Percentiles rank a stretch among this genome's conserved stretches.
These are phyloP conservation scores for Neodiprion fabricii DNA, from an alignment of 1,140 invertebrate species.

Conservation along the genomic window DNA sequence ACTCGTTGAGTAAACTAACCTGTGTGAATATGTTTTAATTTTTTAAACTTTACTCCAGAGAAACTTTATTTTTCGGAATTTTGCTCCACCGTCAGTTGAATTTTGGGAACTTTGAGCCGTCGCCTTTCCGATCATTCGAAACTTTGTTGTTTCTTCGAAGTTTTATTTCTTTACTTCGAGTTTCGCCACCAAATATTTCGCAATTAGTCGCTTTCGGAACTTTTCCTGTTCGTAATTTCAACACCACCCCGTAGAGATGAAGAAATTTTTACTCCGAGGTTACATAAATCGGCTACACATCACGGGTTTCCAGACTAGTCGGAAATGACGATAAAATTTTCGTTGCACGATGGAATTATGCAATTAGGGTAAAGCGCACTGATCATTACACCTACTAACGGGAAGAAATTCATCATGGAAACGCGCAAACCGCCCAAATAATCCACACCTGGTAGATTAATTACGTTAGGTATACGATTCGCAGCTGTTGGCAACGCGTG, in stretches of 20 bases:
- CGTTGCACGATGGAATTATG: neutral
- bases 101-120: too few relatives aligned
- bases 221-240: too few relatives aligned
- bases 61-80: too few relatives aligned
- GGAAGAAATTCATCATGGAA: neutral
- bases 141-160: too few relatives aligned
- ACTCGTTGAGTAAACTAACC: too few relatives aligned
- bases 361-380: neutral
- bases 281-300: neutral
- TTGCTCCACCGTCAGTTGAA: too few relatives aligned
- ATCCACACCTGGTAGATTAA: constrained; percentile 7
- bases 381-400: neutral
- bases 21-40: too few relatives aligned
- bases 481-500: constrained; percentile 48
- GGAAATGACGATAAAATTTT: neutral
- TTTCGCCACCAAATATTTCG: too few relatives aligned
- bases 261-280: neutral
- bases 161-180: too few relatives aligned
- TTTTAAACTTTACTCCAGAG: too few relatives aligned
- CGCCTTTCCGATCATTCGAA: too few relatives aligned
- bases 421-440: neutral
- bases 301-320: neutral
- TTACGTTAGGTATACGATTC: constrained; percentile 1
- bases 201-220: too few relatives aligned
- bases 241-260: neutral